Percentiles rank a stretch among this genome's conserved stretches.
Evolutionary conservation across 2,113 vertebrate species (phyloP).

Genomic region (Lepisosteus osseus): DNA sequence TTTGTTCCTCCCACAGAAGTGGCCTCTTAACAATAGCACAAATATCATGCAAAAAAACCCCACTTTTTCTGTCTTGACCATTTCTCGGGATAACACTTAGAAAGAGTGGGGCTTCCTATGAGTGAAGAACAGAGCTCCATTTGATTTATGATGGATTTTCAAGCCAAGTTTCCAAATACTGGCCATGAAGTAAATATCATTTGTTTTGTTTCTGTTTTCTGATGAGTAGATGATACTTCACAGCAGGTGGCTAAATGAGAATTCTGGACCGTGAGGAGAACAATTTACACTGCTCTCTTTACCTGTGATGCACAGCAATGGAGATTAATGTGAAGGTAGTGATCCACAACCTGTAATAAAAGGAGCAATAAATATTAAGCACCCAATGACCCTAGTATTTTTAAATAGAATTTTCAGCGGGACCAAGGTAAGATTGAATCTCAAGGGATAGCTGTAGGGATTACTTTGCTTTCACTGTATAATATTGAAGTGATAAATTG

Average conservation of each 20-base stretch:
- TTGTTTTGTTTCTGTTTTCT: slow-evolving; percentile 24
- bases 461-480: slow-evolving; percentile 6
- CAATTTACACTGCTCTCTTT: slow-evolving; percentile 13
- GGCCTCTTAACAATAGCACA: too few relatives aligned
- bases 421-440: neutral
- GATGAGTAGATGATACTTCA: slow-evolving; percentile 22
- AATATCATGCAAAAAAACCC: too few relatives aligned
- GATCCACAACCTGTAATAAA: slow-evolving; percentile 4
- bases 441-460: neutral
- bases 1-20: too few relatives aligned
- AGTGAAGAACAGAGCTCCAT: neutral
- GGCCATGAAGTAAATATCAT: slow-evolving; percentile 21
- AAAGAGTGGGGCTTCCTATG: neutral
- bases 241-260: slow-evolving; percentile 24
- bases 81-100: neutral
- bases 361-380: slow-evolving; percentile 1
- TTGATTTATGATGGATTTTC: slow-evolving; percentile 14
- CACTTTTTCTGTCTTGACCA: too few relatives aligned
- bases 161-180: slow-evolving; percentile 15
- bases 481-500: neutral
- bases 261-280: slow-evolving; percentile 7
- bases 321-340: slow-evolving; percentile 19
- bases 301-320: slow-evolving; percentile 20
- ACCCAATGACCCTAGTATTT: neutral
- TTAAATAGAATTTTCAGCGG: neutral